phyloP scores from a whole-genome alignment of 1,140 invertebrate genomes.

The Anastatus disparis region DNA sequence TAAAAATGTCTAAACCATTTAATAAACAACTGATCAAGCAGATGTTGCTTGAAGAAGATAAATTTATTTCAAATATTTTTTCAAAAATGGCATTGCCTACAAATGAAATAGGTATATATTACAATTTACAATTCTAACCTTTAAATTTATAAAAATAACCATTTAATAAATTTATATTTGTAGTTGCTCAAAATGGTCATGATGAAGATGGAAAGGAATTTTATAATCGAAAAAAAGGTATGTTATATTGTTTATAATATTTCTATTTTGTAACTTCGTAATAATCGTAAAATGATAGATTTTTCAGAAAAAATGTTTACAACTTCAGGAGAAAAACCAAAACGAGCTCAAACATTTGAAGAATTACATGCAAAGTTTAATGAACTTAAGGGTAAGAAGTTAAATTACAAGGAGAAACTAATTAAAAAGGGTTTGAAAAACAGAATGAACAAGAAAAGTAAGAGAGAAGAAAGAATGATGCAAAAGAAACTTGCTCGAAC shows the following conservation, averaged over 20 bases:
- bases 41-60: slow-evolving; percentile 58
- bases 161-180: neutral
- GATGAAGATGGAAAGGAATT: slow-evolving; percentile 24
- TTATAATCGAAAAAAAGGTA: slow-evolving; percentile 34
- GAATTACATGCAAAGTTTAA: slow-evolving; percentile 65
- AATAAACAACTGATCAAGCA: slow-evolving; percentile 54
- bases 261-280: neutral
- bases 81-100: slow-evolving; percentile 57
- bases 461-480: slow-evolving; percentile 62
- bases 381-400: slow-evolving; percentile 63
- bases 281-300: too few species aligned
- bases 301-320: slow-evolving; percentile 46
- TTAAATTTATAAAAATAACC: slow-evolving; percentile 34
- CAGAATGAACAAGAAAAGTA: slow-evolving; percentile 66
- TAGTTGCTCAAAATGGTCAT: slow-evolving; percentile 34
- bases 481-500: slow-evolving; percentile 60
- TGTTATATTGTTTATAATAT: neutral
- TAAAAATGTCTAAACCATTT: slow-evolving; percentile 58
- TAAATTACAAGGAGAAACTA: slow-evolving; percentile 68
- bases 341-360: slow-evolving; percentile 62
- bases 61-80: slow-evolving; percentile 64
- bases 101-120: slow-evolving; percentile 49
- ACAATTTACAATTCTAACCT: slow-evolving; percentile 42
- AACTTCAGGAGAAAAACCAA: slow-evolving; percentile 18
- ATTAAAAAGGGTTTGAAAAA: slow-evolving; percentile 69